A percentile compares a stretch with the other conserved stretches of the same genome.
phyloP scores from a whole-genome alignment of 2,888 invertebrate species.

The Metalampra italica region DNA sequence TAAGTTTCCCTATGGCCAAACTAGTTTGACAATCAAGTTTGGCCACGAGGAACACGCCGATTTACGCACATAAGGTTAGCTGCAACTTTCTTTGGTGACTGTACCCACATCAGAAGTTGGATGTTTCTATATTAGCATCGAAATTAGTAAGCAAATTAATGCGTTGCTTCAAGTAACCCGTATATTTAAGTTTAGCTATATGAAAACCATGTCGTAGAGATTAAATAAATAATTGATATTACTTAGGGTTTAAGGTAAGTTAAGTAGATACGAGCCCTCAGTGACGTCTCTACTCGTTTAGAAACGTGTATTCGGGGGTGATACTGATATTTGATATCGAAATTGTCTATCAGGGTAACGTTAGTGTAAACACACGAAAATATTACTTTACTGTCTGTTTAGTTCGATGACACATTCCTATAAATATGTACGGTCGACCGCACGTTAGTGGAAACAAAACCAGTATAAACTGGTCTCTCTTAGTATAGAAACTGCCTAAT shows the following conservation, averaged over 20 bases:
- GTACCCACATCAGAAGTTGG: background rate
- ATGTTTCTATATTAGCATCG: background rate
- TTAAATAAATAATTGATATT: background rate
- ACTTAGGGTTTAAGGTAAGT: background rate
- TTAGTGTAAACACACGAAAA: background rate
- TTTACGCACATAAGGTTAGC: no score
- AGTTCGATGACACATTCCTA: background rate
- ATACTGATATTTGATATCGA: background rate
- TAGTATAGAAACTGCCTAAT: no score
- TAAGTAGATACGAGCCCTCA: conserved; percentile 10
- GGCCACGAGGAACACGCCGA: no score
- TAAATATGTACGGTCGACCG: no score
- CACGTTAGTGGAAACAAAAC: no score
- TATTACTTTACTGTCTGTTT: background rate
- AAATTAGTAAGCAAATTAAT: background rate
- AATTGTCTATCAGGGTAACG: background rate
- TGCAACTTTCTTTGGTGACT: no score
- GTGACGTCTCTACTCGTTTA: conserved; percentile 34
- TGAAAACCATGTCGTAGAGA: background rate
- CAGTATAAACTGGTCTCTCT: no score
- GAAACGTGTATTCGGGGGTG: conserved; percentile 31
- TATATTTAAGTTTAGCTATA: background rate
- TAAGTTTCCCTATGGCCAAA: no score
- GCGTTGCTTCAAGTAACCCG: background rate
- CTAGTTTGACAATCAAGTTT: no score